Conservation (phyloP, 2,888 invertebrate species). For the Eristalis arbustorum region DNA sequence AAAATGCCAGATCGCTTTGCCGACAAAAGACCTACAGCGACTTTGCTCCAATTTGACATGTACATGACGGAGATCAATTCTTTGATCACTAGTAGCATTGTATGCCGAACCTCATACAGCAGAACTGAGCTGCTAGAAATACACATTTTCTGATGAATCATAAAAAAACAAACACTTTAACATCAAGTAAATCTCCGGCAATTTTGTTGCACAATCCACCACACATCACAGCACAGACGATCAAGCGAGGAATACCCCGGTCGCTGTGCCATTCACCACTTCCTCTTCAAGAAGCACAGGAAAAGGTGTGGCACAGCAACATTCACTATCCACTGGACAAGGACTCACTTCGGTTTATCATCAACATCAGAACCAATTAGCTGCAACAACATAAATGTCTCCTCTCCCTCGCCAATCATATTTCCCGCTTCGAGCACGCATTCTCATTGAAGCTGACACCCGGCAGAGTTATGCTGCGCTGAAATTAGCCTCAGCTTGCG, state of each 20-base stretch:
- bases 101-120: no score
- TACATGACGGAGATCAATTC: no score
- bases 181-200: no score
- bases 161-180: no score
- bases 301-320: background rate
- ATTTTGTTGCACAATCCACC: background rate
- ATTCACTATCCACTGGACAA: background rate
- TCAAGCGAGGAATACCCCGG: background rate
- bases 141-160: no score
- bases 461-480: background rate
- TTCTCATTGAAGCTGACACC: conserved; percentile 56
- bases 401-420: conserved; percentile 53
- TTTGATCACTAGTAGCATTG: no score
- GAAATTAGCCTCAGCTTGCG: background rate
- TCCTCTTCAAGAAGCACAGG: background rate
- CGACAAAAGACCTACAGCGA: no score
- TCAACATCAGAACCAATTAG: conserved; percentile 62
- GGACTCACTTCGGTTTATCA: background rate
- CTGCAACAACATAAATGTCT: conserved; percentile 45
- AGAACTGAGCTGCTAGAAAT: no score
- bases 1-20: no score
- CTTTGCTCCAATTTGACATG: no score
- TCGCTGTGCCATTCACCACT: background rate
- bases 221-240: background rate
- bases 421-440: conserved; percentile 20